These are phyloP conservation scores for Vannuccia rotundouncinata DNA, from an alignment of 2,888 invertebrate genomes.

Conservation along the genomic window DNA sequence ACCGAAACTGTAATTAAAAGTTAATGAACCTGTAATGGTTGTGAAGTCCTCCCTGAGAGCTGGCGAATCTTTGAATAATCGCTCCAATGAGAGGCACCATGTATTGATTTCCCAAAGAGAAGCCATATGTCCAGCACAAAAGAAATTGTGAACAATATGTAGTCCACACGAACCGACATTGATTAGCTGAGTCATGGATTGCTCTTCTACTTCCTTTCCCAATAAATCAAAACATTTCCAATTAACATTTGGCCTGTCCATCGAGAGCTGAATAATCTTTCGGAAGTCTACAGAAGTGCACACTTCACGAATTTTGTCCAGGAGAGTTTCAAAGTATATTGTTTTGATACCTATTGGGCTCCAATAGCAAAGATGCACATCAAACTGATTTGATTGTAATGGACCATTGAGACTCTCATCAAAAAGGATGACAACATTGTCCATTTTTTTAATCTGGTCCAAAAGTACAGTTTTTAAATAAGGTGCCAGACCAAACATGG, in stretches of 20 bases:
- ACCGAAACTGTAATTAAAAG: background rate
- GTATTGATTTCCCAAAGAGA: background rate
- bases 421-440: background rate
- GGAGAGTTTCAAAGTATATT: background rate
- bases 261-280: background rate
- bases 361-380: background rate
- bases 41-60: background rate
- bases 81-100: background rate
- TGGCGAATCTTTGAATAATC: background rate
- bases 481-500: background rate
- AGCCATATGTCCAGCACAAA: background rate
- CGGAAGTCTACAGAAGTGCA: background rate
- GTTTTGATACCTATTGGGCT: background rate
- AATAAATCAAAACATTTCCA: background rate
- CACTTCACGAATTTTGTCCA: background rate
- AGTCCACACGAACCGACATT: background rate
- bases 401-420: background rate
- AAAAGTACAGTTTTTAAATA: background rate
- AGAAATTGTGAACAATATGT: background rate
- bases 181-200: background rate
- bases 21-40: background rate
- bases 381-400: background rate
- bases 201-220: background rate
- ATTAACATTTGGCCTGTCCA: background rate
- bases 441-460: background rate